A percentile compares a stretch with the other conserved stretches of the same genome.
Evolutionary conservation across 1,140 invertebrate species (phyloP).

Genomic region (Bilobella aurantiaca): DNA sequence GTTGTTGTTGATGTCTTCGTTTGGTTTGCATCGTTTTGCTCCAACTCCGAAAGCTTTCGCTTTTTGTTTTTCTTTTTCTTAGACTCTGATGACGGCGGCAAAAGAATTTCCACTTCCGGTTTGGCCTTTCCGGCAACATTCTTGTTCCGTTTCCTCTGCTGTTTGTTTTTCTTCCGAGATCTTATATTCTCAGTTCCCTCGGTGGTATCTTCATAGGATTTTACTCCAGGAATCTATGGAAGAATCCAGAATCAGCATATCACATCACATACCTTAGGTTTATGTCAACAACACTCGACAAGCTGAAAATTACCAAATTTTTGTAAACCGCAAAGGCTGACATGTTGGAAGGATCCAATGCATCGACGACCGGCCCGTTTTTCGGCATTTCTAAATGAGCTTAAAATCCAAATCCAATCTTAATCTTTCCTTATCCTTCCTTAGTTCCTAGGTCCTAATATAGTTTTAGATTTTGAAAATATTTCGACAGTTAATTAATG

Average conservation of each 20-base stretch:
- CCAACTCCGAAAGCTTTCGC: too few species aligned
- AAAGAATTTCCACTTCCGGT: background rate
- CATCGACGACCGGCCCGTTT: background rate
- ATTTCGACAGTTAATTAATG: too few species aligned
- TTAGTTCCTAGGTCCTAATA: too few species aligned
- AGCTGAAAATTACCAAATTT: slow-evolving; percentile 9
- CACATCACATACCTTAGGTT: too few species aligned
- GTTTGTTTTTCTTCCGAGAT: background rate
- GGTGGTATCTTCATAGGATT: slow-evolving; percentile 22
- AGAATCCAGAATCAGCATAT: too few species aligned
- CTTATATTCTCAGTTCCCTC: background rate
- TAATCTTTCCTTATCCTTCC: too few species aligned
- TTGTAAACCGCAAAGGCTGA: slow-evolving; percentile 24
- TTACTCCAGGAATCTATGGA: slow-evolving; percentile 32
- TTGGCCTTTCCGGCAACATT: too few species aligned
- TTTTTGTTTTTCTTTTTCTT: slow-evolving; percentile 1
- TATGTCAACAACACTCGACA: too few species aligned
- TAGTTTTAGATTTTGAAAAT: too few species aligned
- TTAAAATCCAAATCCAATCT: too few species aligned
- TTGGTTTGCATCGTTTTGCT: too few species aligned
- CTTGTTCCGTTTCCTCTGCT: background rate
- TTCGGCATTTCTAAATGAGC: background rate
- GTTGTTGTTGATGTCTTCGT: too few species aligned
- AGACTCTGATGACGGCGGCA: background rate
- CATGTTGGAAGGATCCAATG: background rate